These are phyloP conservation scores for Sussaba pulchella DNA, from an alignment of 2,888 invertebrate species.

Conservation along the genomic window DNA sequence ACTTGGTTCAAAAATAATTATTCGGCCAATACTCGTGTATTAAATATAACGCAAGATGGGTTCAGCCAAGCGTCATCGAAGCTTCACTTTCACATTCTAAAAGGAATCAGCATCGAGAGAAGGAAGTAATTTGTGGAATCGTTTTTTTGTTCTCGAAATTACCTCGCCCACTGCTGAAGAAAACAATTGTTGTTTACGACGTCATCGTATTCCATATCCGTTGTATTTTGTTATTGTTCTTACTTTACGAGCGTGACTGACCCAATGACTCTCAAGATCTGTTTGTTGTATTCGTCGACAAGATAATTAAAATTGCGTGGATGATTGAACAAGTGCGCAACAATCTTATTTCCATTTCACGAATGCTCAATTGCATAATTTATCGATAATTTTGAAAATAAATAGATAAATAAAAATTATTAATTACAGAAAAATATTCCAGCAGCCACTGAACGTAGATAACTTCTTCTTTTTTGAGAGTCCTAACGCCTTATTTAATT, in stretches of 20 bases:
- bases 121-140: neutral
- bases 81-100: too few species aligned
- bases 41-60: too few species aligned
- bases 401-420: too few species aligned
- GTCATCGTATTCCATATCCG: slow-evolving; percentile 36
- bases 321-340: slow-evolving; percentile 12
- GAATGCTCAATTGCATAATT: neutral
- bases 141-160: slow-evolving; percentile 13
- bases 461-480: too few species aligned
- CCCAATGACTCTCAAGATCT: slow-evolving; percentile 19
- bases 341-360: neutral
- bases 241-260: slow-evolving; percentile 58
- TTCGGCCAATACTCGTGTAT: too few species aligned
- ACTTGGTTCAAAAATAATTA: too few species aligned
- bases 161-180: slow-evolving; percentile 23
- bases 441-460: too few species aligned
- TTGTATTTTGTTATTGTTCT: slow-evolving; percentile 48
- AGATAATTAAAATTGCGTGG: neutral
- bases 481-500: too few species aligned
- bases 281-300: neutral
- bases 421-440: too few species aligned
- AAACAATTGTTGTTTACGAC: slow-evolving; percentile 44
- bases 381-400: too few species aligned
- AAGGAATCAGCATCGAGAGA: neutral
- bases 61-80: too few species aligned